Evolutionary conservation across 1,140 invertebrate genomes (phyloP).

Genomic region (Pseudomyrmex dendroicus): DNA sequence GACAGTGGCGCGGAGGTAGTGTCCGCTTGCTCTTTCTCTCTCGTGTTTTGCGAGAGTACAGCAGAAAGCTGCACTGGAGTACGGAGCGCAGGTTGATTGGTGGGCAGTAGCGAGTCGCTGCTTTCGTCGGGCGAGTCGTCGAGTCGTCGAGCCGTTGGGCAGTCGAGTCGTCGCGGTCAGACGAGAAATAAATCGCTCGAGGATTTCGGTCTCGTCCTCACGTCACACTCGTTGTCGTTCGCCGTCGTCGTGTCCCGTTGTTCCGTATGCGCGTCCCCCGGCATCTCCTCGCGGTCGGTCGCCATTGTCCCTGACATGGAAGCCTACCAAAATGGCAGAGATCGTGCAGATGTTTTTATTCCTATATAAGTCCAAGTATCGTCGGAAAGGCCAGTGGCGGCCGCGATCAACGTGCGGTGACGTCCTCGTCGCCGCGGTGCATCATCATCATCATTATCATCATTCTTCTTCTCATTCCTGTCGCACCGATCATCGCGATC

Average conservation of each 20-base stretch:
- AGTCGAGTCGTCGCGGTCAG: too few species aligned
- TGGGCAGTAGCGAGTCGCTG: not conserved
- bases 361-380: conserved; percentile 93
- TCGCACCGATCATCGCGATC: conserved; percentile 18
- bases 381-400: conserved; percentile 88
- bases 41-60: not conserved
- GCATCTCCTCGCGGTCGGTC: conserved; percentile 64
- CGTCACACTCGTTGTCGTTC: not conserved
- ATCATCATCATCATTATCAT: too few species aligned
- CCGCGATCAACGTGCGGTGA: conserved; percentile 79
- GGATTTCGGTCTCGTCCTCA: too few species aligned
- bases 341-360: conserved; percentile 93
- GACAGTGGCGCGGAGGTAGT: not conserved
- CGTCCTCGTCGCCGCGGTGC: conserved; percentile 16
- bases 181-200: not conserved
- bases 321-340: conserved; percentile 89
- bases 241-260: not conserved
- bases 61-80: not conserved
- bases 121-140: not conserved
- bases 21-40: not conserved
- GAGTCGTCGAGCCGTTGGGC: too few species aligned
- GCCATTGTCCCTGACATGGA: conserved; percentile 84
- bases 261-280: conserved; percentile 62
- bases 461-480: too few species aligned
- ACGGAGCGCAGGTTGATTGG: not conserved